Percentiles rank a stretch among this genome's conserved stretches.
phyloP scores from a whole-genome alignment of 2,888 invertebrate species.

The Adela reaumurella region DNA sequence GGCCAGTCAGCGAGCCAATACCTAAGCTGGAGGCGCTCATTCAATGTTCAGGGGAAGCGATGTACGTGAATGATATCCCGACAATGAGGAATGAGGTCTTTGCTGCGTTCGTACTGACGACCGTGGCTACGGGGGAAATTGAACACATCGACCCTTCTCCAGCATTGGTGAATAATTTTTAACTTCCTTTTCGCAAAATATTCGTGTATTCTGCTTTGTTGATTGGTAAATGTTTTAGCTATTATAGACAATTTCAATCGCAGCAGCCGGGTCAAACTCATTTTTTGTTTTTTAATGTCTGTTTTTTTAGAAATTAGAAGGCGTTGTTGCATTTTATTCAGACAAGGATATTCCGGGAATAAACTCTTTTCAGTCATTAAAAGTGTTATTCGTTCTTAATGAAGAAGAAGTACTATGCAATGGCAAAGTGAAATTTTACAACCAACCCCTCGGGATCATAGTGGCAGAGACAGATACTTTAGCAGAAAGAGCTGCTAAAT shows the following conservation, averaged over 20 bases:
- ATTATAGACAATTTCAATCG: too few species aligned
- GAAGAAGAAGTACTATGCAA: slow-evolving; percentile 49
- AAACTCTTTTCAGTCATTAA: slow-evolving; percentile 50
- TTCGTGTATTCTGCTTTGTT: too few species aligned
- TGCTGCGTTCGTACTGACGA: slow-evolving; percentile 50
- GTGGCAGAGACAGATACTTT: slow-evolving; percentile 56
- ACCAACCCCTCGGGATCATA: slow-evolving; percentile 67
- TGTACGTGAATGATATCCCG: slow-evolving; percentile 56
- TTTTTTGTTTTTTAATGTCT: too few species aligned
- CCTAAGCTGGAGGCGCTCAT: slow-evolving; percentile 43
- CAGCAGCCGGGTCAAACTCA: too few species aligned
- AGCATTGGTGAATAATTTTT: neutral
- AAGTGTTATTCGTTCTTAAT: slow-evolving; percentile 12
- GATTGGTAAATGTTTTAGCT: too few species aligned
- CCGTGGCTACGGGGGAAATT: slow-evolving; percentile 40
- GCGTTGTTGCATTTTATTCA: slow-evolving; percentile 62
- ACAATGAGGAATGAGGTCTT: slow-evolving; percentile 50
- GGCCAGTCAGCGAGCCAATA: slow-evolving; percentile 57
- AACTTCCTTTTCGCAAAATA: too few species aligned
- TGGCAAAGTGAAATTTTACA: slow-evolving; percentile 56
- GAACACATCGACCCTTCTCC: slow-evolving; percentile 37
- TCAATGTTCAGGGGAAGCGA: slow-evolving; percentile 56
- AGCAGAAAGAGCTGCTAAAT: slow-evolving; percentile 55
- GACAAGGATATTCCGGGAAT: slow-evolving; percentile 67
- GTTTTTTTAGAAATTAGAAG: slow-evolving; percentile 54